Evolutionary conservation across 1,140 invertebrate genomes (phyloP).

Genomic region (Cydia splendana): DNA sequence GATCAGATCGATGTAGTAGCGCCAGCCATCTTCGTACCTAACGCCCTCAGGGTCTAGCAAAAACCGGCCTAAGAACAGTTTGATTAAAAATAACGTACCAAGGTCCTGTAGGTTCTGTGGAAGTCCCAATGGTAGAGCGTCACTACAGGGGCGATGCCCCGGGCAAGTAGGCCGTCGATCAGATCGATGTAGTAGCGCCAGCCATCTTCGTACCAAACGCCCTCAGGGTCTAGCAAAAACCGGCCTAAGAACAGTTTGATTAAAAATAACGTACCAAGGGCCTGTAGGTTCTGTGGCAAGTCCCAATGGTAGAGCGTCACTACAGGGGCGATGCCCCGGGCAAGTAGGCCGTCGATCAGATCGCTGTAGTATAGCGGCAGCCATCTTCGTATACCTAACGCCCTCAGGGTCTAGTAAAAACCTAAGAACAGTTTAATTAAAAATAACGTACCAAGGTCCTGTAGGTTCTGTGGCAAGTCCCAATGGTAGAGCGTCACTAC

Average conservation of each 20-base stretch:
- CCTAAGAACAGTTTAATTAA: too few relatives aligned
- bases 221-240: too few relatives aligned
- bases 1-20: conserved; percentile 76
- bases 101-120: conserved; percentile 61
- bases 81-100: conserved; percentile 36
- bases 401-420: too few relatives aligned
- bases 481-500: conserved; percentile 61
- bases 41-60: too few relatives aligned
- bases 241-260: too few relatives aligned
- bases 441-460: too few relatives aligned
- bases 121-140: conserved; percentile 67
- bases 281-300: too few relatives aligned
- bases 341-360: conserved; percentile 79
- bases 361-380: conserved; percentile 64
- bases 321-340: conserved; percentile 79
- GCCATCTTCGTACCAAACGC: too few relatives aligned
- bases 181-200: conserved; percentile 70
- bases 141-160: conserved; percentile 80
- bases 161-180: conserved; percentile 78
- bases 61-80: too few relatives aligned
- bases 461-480: too few relatives aligned
- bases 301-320: conserved; percentile 47
- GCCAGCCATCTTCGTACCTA: too few relatives aligned
- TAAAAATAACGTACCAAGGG: too few relatives aligned
- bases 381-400: background rate